A percentile compares a stretch with the other conserved stretches of the same genome.
phyloP scores from a whole-genome alignment of 2,888 invertebrate species.

The Dascillus cervinus region DNA sequence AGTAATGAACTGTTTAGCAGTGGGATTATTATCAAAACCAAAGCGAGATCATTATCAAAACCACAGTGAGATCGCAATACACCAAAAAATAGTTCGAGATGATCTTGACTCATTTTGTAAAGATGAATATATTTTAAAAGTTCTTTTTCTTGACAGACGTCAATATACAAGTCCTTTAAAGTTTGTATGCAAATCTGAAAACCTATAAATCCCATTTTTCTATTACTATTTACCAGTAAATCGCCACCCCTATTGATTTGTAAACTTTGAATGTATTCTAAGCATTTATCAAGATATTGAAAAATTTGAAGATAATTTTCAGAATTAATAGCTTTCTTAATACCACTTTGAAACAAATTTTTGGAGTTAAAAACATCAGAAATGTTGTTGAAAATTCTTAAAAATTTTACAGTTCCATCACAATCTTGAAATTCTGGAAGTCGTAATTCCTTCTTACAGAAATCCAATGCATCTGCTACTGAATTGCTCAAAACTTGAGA shows the following conservation, averaged over 20 bases:
- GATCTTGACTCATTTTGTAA: slow-evolving; percentile 21
- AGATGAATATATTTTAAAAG: slow-evolving; percentile 12
- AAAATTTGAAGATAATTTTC: slow-evolving; percentile 3
- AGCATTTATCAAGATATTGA: too few relatives aligned
- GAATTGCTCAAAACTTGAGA: slow-evolving; percentile 6
- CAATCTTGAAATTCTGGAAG: slow-evolving; percentile 17
- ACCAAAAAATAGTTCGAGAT: slow-evolving; percentile 20
- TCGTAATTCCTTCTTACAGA: slow-evolving; percentile 16
- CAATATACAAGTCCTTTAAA: slow-evolving; percentile 9
- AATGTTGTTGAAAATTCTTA: slow-evolving; percentile 17
- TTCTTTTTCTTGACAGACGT: slow-evolving; percentile 2
- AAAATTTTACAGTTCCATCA: slow-evolving; percentile 17
- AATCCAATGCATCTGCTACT: slow-evolving; percentile 20
- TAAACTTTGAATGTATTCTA: too few relatives aligned
- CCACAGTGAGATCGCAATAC: slow-evolving; percentile 14
- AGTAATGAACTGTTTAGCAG: slow-evolving; percentile 15
- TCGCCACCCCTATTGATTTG: too few relatives aligned
- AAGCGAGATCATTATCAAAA: too few relatives aligned
- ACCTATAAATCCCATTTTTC: slow-evolving; percentile 14
- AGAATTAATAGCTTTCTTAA: slow-evolving; percentile 13
- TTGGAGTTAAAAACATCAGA: slow-evolving; percentile 24
- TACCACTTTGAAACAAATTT: slow-evolving; percentile 11
- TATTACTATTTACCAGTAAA: background rate
- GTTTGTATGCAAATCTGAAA: slow-evolving; percentile 2
- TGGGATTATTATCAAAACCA: slow-evolving; percentile 21